Percentiles rank a stretch among this genome's conserved stretches.
These are phyloP conservation scores for Rapana venosa DNA, from an alignment of 2,888 invertebrate species.

Conservation along the genomic window DNA sequence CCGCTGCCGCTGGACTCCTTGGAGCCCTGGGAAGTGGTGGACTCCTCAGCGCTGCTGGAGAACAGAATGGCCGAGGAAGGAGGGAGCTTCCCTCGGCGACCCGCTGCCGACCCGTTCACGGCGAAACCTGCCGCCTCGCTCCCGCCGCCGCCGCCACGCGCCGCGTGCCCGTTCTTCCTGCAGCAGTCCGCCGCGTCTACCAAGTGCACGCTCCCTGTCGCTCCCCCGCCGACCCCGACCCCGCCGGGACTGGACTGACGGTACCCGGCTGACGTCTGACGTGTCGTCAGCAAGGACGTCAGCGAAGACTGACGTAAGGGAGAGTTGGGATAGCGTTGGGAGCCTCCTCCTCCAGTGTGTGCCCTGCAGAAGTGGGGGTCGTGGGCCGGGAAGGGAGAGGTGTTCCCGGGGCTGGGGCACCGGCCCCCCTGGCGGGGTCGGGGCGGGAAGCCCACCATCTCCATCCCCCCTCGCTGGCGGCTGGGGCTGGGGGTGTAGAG, in stretches of 20 bases:
- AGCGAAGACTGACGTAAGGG: conserved; percentile 37
- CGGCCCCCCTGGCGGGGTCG: not conserved
- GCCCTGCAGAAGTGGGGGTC: not conserved
- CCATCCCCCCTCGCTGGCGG: conserved; percentile 4
- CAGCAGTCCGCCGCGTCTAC: not conserved
- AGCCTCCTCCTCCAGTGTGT: not conserved
- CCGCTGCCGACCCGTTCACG: not conserved
- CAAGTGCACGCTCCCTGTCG: not conserved
- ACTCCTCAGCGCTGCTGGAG: not conserved
- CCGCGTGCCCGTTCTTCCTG: not conserved
- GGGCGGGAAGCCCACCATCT: not conserved
- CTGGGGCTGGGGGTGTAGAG: conserved; percentile 42
- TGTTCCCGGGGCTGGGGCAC: not conserved
- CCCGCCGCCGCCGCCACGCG: not conserved
- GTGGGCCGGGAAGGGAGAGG: not conserved
- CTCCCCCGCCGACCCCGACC: not conserved
- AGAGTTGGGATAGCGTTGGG: not conserved
- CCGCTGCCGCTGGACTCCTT: conserved; percentile 26
- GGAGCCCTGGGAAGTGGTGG: not conserved
- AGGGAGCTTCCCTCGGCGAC: not conserved
- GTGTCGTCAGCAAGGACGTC: conserved; percentile 44
- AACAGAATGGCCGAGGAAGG: not conserved
- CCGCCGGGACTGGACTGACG: not conserved
- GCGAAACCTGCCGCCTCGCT: not conserved
- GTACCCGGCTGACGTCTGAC: not conserved